Evolutionary conservation across 2,113 vertebrate genomes (phyloP).

Genomic region (Papio anubis): DNA sequence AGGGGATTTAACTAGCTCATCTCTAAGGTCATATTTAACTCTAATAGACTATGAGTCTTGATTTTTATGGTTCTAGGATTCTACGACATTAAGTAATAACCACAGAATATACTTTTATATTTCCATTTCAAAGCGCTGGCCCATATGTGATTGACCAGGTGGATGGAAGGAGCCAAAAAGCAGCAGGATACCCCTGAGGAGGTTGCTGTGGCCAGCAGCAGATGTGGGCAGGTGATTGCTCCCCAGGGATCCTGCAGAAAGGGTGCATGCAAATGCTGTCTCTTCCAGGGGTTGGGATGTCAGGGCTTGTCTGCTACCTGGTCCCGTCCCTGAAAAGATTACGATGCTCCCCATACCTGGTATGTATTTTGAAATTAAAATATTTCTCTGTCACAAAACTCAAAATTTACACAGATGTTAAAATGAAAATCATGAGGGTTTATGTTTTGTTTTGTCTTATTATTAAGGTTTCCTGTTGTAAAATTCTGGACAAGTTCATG

Average conservation of each 20-base stretch:
- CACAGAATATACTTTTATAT: neutral
- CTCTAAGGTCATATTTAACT: neutral
- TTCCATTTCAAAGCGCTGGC: neutral
- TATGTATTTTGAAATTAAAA: neutral
- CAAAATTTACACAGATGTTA: neutral
- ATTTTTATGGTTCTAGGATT: slow-evolving; percentile 19
- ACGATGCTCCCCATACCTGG: neutral
- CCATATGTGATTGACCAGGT: neutral
- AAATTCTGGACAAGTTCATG: slow-evolving; percentile 9
- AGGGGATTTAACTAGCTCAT: neutral
- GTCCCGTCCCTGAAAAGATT: neutral
- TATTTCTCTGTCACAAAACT: neutral
- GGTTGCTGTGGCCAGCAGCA: neutral
- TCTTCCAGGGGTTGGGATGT: neutral
- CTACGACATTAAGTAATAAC: neutral
- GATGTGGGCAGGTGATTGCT: neutral
- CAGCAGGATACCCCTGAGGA: neutral
- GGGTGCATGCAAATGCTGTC: too few species aligned
- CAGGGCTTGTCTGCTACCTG: neutral
- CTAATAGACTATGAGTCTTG: neutral
- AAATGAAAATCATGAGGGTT: neutral
- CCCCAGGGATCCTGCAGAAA: neutral
- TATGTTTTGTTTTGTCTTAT: neutral
- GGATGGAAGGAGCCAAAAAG: neutral
- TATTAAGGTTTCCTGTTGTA: neutral